Evolutionary conservation across 2,888 invertebrate genomes (phyloP), one percentile per base, ranked within the genome.

Genomic region (Apamea epomidion): DNA sequence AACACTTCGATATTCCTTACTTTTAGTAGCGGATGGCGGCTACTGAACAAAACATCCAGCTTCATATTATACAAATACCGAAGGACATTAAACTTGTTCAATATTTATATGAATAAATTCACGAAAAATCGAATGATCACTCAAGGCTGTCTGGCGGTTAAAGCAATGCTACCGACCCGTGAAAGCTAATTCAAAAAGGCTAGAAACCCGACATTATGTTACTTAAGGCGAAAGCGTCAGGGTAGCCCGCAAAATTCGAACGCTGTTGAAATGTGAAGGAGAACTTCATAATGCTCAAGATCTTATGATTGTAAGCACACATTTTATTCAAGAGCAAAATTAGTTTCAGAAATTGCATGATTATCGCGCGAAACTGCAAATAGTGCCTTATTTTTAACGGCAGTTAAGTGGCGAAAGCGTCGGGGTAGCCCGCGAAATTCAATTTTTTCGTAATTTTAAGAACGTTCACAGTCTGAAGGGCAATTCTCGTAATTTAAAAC

Each of bases 71-170:
- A 29, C 10, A 25, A 74, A 58, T 12, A 25, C 6, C 2, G 0
- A 45, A 78, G n/a, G 42, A 21, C 42, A 79, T 81, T 37, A 81
- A 48, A 60, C 37, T 51, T 48, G 58, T 29, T 81, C 42, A 48
- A 80, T 48, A 80, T 80, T 58, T 25, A 81, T 25, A 51, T 37
- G 37, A 81, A 81, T 81, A 69, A 81, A 81, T 81, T 81, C 32
- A 29, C 42, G 32, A 73, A 21, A 72, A 74, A 45, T 79, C 73
- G 32, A 45, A 73, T 16, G 82, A 81, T 79, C 45, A n/a, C 60
- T 71, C 58, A 72, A 81, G 82, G 82, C 60, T 72, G 62, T 79
- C 79, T 79, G 73, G 60, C 82, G 62, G 81, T 71, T 42, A 62
- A 29, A 71, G 42, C 25, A 51, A 71, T 51, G 62, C 72, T 62